These are phyloP conservation scores for Stenodema calcarata DNA, from an alignment of 2,888 invertebrate genomes.

Conservation along the genomic window DNA sequence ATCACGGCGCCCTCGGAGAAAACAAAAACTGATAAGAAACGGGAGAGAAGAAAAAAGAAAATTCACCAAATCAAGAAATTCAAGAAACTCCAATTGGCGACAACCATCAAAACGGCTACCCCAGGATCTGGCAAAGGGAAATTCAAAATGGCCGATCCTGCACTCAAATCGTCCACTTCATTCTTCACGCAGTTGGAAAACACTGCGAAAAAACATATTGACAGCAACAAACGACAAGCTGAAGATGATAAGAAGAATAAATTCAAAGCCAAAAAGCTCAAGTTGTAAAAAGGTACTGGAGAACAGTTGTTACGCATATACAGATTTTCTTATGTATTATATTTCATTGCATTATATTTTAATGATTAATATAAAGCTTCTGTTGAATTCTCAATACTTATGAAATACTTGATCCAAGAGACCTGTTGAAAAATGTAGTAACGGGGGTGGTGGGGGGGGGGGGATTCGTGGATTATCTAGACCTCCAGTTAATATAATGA, in stretches of 20 bases:
- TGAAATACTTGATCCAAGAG: too few relatives aligned
- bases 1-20: slow-evolving; percentile 75
- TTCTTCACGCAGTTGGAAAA: slow-evolving; percentile 85
- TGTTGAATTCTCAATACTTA: too few relatives aligned
- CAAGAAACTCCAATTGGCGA: slow-evolving; percentile 62
- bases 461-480: too few relatives aligned
- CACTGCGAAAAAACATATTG: slow-evolving; percentile 62
- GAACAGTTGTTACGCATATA: too few relatives aligned
- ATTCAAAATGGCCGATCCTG: slow-evolving; percentile 58
- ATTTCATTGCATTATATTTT: too few relatives aligned
- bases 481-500: too few relatives aligned
- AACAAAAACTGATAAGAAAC: slow-evolving; percentile 84
- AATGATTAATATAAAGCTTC: too few relatives aligned
- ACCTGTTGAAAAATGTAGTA: too few relatives aligned
- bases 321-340: too few relatives aligned
- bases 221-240: slow-evolving; percentile 62
- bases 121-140: slow-evolving; percentile 61
- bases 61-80: slow-evolving; percentile 70
- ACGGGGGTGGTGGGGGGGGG: too few relatives aligned
- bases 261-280: slow-evolving; percentile 68
- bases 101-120: slow-evolving; percentile 58
- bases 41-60: slow-evolving; percentile 88
- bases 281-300: slow-evolving; percentile 64
- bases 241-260: slow-evolving; percentile 59
- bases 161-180: slow-evolving; percentile 76